A percentile compares a stretch with the other conserved stretches of the same genome.
These are phyloP conservation scores for Cossypha polioptera DNA, from an alignment of 2,797 vertebrate genomes.

Conservation along the genomic window DNA sequence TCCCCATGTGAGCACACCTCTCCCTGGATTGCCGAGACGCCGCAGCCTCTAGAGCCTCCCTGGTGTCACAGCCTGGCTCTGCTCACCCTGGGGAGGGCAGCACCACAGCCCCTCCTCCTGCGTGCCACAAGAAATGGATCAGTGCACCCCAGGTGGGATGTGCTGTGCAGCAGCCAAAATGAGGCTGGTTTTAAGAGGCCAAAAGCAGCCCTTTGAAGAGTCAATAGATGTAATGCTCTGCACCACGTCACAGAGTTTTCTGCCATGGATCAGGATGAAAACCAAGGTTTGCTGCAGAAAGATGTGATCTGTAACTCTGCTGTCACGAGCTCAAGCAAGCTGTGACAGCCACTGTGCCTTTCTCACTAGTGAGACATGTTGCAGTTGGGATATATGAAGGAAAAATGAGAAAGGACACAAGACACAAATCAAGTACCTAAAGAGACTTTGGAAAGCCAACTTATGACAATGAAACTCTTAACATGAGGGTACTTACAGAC, in stretches of 20 bases:
- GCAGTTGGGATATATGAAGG: not conserved
- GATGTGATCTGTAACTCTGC: not conserved
- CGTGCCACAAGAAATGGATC: not conserved
- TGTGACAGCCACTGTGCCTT: not conserved
- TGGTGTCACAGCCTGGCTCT: not conserved
- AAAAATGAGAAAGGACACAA: not conserved
- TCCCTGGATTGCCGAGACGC: not conserved
- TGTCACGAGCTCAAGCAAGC: not conserved
- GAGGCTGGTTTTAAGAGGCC: not conserved
- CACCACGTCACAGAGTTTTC: not conserved
- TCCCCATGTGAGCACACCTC: not conserved
- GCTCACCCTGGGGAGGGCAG: not conserved
- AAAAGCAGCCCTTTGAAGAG: constrained; percentile 1
- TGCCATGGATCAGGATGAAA: not conserved
- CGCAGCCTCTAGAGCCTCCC: not conserved
- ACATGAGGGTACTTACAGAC: not conserved
- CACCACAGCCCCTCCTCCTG: not conserved
- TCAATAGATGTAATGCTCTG: not conserved
- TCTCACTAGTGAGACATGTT: not conserved
- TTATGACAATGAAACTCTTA: not conserved
- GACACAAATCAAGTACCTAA: not conserved
- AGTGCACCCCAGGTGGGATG: not conserved
- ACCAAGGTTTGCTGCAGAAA: not conserved
- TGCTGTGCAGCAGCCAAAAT: not conserved
- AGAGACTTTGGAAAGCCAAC: not conserved